Evolutionary conservation across 92 coral and sea anemone species (phyloP).

Genomic region (Ricordea florida): DNA sequence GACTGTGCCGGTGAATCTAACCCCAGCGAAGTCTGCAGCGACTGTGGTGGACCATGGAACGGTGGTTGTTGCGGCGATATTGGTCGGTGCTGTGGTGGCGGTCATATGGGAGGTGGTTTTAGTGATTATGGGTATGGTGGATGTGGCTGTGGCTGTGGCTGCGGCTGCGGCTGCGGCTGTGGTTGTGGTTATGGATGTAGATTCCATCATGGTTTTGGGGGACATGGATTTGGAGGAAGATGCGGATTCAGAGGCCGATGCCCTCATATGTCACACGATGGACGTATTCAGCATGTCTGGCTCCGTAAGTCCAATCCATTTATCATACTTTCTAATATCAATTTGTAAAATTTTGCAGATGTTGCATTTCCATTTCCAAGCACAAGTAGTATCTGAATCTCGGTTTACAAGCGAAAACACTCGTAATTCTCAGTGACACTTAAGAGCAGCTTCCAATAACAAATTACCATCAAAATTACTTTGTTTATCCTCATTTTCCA

Average conservation of each 20-base stretch:
- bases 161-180: constrained; percentile 13
- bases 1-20: not conserved
- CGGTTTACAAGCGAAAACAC: too few species aligned
- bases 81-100: constrained; percentile 1
- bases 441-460: too few species aligned
- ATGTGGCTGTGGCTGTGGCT: constrained; percentile 10
- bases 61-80: constrained; percentile 3
- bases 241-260: not conserved
- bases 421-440: too few species aligned
- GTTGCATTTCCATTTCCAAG: too few species aligned
- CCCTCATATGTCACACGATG: not conserved
- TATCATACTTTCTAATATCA: too few species aligned
- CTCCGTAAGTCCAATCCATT: constrained; percentile 10
- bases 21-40: not conserved
- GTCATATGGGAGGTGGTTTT: not conserved
- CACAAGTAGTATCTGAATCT: too few species aligned
- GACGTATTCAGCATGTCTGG: constrained; percentile 4
- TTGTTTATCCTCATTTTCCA: too few species aligned
- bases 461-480: too few species aligned
- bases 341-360: too few species aligned
- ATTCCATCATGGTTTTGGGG: constrained; percentile 3
- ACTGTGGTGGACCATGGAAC: constrained; percentile 1
- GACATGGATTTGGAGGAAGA: not conserved
- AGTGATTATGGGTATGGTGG: constrained; percentile 2
- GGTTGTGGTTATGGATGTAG: not conserved